These are phyloP conservation scores for Leucopsar rothschildi DNA, from an alignment of 2,113 vertebrate species.

Conservation along the genomic window DNA sequence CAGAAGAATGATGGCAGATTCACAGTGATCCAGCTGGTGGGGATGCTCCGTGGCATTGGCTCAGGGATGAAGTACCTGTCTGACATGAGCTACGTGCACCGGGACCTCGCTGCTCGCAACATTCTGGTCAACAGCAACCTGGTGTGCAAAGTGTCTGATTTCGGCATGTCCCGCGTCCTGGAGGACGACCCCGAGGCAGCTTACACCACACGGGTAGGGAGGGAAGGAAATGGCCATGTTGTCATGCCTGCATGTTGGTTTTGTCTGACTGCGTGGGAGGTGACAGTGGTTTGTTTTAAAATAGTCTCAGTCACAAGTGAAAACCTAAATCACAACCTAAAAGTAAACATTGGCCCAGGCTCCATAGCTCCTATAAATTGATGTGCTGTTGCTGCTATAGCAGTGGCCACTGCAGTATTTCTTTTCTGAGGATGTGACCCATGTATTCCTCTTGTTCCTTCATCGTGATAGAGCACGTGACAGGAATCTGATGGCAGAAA, in stretches of 20 bases:
- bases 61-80: conserved; percentile 98
- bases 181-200: conserved; percentile 96
- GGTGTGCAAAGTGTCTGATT: conserved; percentile 98
- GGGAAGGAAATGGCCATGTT: neutral
- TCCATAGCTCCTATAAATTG: neutral
- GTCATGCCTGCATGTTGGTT: neutral
- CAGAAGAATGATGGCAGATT: conserved; percentile 98
- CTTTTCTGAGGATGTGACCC: neutral
- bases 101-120: conserved; percentile 94
- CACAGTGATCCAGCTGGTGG: conserved; percentile 96
- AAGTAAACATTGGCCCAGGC: neutral
- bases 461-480: neutral
- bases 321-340: neutral
- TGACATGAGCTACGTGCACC: conserved; percentile 98
- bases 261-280: neutral
- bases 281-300: neutral
- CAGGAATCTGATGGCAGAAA: neutral
- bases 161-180: conserved; percentile 95
- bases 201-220: conserved; percentile 92
- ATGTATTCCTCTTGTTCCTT: neutral
- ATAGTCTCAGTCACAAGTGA: neutral
- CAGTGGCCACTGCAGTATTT: neutral
- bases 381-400: neutral
- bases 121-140: conserved; percentile 98
- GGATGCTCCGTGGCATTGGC: conserved; percentile 93